Evolutionary conservation across 2,888 invertebrate species (phyloP).

Genomic region (Orthosia incerta): DNA sequence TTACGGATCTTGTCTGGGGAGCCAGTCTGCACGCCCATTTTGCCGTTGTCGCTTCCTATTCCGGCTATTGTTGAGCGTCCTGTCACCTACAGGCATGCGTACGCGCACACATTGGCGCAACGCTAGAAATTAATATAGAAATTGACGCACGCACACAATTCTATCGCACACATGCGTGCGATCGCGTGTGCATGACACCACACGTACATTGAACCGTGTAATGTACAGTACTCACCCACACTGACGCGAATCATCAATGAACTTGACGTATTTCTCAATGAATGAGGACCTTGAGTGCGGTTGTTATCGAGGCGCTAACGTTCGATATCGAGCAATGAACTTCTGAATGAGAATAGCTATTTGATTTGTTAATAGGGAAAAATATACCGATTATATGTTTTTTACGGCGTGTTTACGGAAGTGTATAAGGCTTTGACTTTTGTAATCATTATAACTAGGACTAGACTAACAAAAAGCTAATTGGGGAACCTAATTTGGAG

Average conservation of each 20-base stretch:
- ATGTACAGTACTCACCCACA: conserved; percentile 67
- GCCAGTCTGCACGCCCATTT: conserved; percentile 83
- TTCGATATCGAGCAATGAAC: conserved; percentile 82
- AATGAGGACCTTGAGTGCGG: conserved; percentile 84
- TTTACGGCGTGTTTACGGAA: conserved; percentile 38
- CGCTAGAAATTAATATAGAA: conserved; percentile 67
- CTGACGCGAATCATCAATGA: conserved; percentile 82
- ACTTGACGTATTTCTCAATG: conserved; percentile 81
- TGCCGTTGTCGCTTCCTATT: conserved; percentile 88
- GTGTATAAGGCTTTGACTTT: conserved; percentile 12
- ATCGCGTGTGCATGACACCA: conserved; percentile 41
- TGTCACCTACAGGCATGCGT: conserved; percentile 82
- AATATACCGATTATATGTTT: conserved; percentile 39
- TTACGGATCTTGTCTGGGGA: conserved; percentile 86
- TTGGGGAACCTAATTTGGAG: neutral
- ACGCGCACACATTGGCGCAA: conserved; percentile 71
- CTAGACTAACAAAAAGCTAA: conserved; percentile 18
- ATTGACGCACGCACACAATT: conserved; percentile 60
- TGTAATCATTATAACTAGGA: neutral
- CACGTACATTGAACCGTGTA: conserved; percentile 44
- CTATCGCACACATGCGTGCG: conserved; percentile 62
- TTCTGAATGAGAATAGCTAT: conserved; percentile 65
- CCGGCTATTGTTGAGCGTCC: conserved; percentile 90
- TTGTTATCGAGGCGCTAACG: conserved; percentile 77
- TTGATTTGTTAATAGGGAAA: conserved; percentile 52